Conservation (phyloP, 1,140 invertebrate genomes). For the Drosophila willistoni region DNA sequence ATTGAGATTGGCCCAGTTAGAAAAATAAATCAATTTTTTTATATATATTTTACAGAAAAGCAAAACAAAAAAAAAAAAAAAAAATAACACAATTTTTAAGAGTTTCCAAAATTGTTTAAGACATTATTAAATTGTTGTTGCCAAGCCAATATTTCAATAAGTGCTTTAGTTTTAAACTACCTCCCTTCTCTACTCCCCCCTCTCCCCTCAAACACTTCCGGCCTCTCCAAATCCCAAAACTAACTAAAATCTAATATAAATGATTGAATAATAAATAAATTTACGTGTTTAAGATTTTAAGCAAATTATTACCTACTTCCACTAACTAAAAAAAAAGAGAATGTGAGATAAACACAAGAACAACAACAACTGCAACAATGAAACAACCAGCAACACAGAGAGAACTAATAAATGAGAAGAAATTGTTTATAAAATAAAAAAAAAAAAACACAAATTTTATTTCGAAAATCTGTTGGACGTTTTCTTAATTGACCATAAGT, state of each 20-base stretch:
- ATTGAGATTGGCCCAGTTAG: conserved; percentile 26
- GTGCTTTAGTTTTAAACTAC: conserved; percentile 61
- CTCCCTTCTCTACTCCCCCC: conserved; percentile 34
- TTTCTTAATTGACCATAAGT: conserved; percentile 70
- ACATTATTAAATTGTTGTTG: conserved; percentile 36
- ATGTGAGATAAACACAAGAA: conserved; percentile 7
- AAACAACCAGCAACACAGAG: neutral
- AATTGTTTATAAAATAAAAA: conserved; percentile 66
- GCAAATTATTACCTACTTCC: conserved; percentile 60
- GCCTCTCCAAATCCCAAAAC: neutral
- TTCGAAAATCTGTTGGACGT: conserved; percentile 69
- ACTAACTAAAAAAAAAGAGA: conserved; percentile 24
- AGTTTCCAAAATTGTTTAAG: conserved; percentile 52
- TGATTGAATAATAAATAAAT: conserved; percentile 35
- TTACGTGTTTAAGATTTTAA: conserved; percentile 56
- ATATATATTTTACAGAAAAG: conserved; percentile 28
- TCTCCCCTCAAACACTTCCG: conserved; percentile 23
- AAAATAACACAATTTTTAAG: conserved; percentile 38
- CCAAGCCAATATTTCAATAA: conserved; percentile 66
- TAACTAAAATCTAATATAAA: neutral
- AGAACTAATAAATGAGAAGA: conserved; percentile 22
- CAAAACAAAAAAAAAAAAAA: conserved; percentile 6
- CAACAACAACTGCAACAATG: conserved; percentile 2
- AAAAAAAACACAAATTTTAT: conserved; percentile 64
- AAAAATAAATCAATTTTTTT: conserved; percentile 68